Evolutionary conservation across 2,797 vertebrate species (phyloP).

Genomic region (Melanotaenia trifasciata): DNA sequence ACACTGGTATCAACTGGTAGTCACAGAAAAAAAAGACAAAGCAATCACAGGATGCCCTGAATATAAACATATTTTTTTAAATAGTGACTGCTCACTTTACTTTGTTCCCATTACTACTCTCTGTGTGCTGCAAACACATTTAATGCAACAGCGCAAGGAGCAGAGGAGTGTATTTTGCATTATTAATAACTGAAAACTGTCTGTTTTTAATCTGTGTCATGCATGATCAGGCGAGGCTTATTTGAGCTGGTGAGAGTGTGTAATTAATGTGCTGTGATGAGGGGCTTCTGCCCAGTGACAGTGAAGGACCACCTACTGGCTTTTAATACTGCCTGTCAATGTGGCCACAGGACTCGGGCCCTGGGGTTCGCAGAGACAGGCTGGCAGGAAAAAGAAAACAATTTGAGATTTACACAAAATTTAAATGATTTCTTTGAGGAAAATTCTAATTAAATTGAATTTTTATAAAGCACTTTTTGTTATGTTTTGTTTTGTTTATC

Average conservation of each 20-base stretch:
- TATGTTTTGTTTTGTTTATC: background rate
- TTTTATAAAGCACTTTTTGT: background rate
- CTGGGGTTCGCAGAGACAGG: constrained; percentile 37
- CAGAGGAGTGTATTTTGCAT: background rate
- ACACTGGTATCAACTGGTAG: constrained; percentile 34
- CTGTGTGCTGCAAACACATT: constrained; percentile 14
- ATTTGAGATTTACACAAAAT: background rate
- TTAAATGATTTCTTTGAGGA: background rate
- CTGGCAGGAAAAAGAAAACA: background rate
- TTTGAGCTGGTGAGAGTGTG: constrained; percentile 68
- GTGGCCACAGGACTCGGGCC: constrained; percentile 69
- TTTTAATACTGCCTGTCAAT: constrained; percentile 85
- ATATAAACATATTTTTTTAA: constrained; percentile 60
- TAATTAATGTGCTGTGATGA: constrained; percentile 82
- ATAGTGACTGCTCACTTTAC: constrained; percentile 57
- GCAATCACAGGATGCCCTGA: constrained; percentile 35
- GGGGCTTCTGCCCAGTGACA: constrained; percentile 79
- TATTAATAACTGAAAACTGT: background rate
- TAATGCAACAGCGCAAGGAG: background rate
- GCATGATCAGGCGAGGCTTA: constrained; percentile 47
- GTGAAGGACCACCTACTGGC: constrained; percentile 80
- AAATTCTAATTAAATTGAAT: background rate
- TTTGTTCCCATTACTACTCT: constrained; percentile 33
- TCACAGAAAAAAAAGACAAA: constrained; percentile 44
- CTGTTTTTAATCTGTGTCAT: constrained; percentile 36